Base-by-base conservation (phyloP, 2,797 vertebrate genomes). In the Oceanodroma leucorhoa region DNA sequence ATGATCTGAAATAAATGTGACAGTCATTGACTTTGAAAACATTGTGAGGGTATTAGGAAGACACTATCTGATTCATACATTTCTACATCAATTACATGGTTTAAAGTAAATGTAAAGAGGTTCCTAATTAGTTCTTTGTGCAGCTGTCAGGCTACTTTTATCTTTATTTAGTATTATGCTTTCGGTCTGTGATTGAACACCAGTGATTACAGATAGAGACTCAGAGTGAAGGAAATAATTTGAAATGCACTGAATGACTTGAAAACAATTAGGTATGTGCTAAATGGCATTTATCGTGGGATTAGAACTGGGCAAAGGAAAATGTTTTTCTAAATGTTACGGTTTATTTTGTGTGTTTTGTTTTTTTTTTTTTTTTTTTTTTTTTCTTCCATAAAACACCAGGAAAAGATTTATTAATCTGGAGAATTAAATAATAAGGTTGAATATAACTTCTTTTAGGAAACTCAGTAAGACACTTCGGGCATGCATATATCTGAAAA, bases 111-210 rank as follows among this genome's bases (percentile, higher is more conserved):
- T 60, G 50, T 73, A 96, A 98, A 98, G 89, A 95, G 38, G 41
- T 92, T 97, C 58, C 85, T 97, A 97, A 97, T 98, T 97, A 97
- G 57, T 36, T 96, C 84, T 85, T 95, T 90, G 45, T 96, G 91
- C 90, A 96, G 93, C 95, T 98, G 94, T 93, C 94, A 89, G 82
- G 57, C 48, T 91, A 83, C 71, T 90, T 97, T 97, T 86, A 30
- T 91, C 95, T 96, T 95, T 95, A 92, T 96, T 97, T 97, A 93
- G 79, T 79, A 57, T 83, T 91, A 88, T 34, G 67, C 71, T 96
- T 96, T 95, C 4, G 29, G 71, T 91, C 50, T 95, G 61, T 87
- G 90, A 92, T 93, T 96, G 97, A 97, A 89, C 55, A 83, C 54
- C 78, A 72, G 45, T 97, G 95, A 95, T 97, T 97, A 96, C 34